Conservation (phyloP, 2,888 invertebrate genomes). For the Scaptomyza tumidula region DNA sequence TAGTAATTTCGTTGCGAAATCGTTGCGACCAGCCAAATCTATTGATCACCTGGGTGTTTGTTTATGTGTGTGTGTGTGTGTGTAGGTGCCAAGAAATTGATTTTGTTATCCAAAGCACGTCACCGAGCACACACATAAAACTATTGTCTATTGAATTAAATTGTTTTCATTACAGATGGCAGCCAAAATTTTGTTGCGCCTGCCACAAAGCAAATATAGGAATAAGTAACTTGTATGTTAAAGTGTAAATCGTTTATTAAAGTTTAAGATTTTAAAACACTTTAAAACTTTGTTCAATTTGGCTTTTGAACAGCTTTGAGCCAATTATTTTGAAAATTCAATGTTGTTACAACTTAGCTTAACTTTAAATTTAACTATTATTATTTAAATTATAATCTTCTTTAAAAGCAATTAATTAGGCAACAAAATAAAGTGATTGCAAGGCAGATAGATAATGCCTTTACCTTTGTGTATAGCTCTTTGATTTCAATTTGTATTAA, state of each 20-base stretch:
- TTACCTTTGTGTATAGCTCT: background rate
- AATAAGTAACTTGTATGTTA: conserved; percentile 5
- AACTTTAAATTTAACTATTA: no score
- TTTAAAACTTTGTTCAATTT: no score
- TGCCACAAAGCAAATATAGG: conserved; percentile 17
- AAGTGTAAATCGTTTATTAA: conserved; percentile 14
- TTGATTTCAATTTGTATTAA: background rate
- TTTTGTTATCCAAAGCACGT: conserved; percentile 76
- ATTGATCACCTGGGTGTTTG: conserved; percentile 62
- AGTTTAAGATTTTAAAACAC: background rate
- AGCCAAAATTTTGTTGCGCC: conserved; percentile 48
- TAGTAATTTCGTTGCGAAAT: conserved; percentile 68
- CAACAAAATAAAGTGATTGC: background rate
- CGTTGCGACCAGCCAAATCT: conserved; percentile 72
- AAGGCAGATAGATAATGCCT: background rate
- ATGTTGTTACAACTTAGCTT: no score
- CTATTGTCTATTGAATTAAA: conserved; percentile 78
- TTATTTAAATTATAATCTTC: no score
- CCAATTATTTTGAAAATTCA: no score
- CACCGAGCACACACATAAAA: conserved; percentile 57
- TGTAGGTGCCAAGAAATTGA: conserved; percentile 63
- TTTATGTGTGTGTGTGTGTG: conserved; percentile 16
- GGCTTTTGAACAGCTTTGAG: no score
- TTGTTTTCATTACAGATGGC: conserved; percentile 76
- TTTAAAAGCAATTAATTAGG: background rate